These are phyloP conservation scores for Xiphydria camelus DNA, from an alignment of 2,888 invertebrate genomes.

Conservation along the genomic window DNA sequence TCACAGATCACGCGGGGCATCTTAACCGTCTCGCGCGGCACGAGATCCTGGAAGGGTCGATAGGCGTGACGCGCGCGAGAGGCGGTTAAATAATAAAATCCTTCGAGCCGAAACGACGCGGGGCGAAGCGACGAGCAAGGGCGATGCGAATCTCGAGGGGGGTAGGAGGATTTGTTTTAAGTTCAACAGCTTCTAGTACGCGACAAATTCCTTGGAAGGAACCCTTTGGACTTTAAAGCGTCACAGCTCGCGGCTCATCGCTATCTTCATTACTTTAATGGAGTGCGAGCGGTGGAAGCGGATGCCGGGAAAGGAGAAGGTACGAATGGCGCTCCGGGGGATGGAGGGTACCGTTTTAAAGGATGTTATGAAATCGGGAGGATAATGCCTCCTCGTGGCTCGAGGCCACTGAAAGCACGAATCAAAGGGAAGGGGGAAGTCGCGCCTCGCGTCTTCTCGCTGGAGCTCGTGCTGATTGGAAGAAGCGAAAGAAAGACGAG, in stretches of 20 bases:
- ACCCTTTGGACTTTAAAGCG: conserved; percentile 38
- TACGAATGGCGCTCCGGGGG: no score
- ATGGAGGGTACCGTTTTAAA: conserved; percentile 29
- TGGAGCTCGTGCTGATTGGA: no score
- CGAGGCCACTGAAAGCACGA: conserved; percentile 19
- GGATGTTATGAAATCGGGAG: conserved; percentile 46
- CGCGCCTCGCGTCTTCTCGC: no score
- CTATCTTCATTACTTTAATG: conserved; percentile 57
- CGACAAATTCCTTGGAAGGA: conserved; percentile 52
- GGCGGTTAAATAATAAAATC: conserved; percentile 25
- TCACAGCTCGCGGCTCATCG: conserved; percentile 21
- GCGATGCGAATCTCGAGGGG: conserved; percentile 11
- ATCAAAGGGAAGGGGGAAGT: no score
- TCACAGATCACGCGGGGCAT: conserved; percentile 18
- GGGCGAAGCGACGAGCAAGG: conserved; percentile 25
- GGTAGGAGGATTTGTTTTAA: conserved; percentile 44
- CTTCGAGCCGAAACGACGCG: conserved; percentile 21
- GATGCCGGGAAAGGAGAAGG: conserved; percentile 16
- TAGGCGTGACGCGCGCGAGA: conserved; percentile 23
- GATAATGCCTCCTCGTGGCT: conserved; percentile 35
- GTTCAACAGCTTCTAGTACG: conserved; percentile 44
- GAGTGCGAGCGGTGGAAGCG: conserved; percentile 40
- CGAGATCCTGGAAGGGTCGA: conserved; percentile 12
- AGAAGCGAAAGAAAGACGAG: no score
- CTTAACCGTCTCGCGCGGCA: conserved; percentile 23